Evolutionary conservation across 2,888 invertebrate species (phyloP).

Genomic region (Nematopogon swammerdamellus): DNA sequence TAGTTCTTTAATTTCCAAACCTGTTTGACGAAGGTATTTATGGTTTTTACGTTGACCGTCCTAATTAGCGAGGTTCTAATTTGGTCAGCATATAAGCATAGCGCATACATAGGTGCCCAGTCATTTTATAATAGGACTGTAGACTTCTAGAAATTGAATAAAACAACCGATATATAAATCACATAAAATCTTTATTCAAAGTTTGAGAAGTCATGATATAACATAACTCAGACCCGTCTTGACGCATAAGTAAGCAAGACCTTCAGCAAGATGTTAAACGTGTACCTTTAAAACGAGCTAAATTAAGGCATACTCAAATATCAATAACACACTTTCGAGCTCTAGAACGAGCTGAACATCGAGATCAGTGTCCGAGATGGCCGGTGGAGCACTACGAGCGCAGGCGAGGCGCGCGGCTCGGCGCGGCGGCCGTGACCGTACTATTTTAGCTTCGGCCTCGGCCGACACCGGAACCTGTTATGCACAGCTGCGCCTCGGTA

Average conservation of each 20-base stretch:
- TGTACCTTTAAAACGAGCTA: neutral
- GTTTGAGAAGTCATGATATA: neutral
- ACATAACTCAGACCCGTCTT: neutral
- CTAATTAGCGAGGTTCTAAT: too few species aligned
- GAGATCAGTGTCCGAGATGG: conserved; percentile 39
- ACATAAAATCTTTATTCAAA: neutral
- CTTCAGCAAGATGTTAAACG: neutral
- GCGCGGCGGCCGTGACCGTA: conserved; percentile 9
- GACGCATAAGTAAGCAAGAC: neutral
- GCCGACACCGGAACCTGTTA: conserved; percentile 15
- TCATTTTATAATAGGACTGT: too few species aligned
- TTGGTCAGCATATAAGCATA: too few species aligned
- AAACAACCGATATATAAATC: too few species aligned
- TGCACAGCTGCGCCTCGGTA: conserved; percentile 16
- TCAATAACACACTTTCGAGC: conserved; percentile 20
- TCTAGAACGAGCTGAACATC: conserved; percentile 46
- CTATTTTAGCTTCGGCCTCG: conserved; percentile 14
- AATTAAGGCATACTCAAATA: neutral
- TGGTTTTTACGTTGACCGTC: too few species aligned
- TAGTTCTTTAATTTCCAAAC: too few species aligned
- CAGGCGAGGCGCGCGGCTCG: conserved; percentile 19
- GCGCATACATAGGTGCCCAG: too few species aligned
- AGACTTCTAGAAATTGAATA: too few species aligned
- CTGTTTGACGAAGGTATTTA: too few species aligned
- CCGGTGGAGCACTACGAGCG: conserved; percentile 35